These are phyloP conservation scores for Gallinago undulata DNA, from an alignment of 2,113 vertebrate species.

Conservation along the genomic window DNA sequence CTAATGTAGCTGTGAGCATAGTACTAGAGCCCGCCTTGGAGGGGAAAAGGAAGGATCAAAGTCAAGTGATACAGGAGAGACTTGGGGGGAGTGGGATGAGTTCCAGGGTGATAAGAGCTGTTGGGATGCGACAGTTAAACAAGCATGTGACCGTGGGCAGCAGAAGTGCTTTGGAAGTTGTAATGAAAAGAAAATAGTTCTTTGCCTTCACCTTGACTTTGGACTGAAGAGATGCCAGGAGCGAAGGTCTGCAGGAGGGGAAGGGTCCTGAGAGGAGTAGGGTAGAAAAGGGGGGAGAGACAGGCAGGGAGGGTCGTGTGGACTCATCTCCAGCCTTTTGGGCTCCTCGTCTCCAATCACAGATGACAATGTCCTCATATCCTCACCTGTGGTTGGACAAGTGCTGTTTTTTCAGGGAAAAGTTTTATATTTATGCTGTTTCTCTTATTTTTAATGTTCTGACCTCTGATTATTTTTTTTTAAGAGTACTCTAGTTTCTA, in stretches of 20 bases:
- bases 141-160: neutral
- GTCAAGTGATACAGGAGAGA: neutral
- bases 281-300: neutral
- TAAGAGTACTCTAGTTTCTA: neutral
- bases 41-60: neutral
- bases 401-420: neutral
- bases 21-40: neutral
- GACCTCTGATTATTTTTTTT: neutral
- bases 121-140: neutral
- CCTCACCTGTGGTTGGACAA: neutral
- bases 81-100: neutral
- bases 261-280: rapidly evolving
- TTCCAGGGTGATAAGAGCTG: neutral
- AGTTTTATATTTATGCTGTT: constrained; percentile 49
- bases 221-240: neutral
- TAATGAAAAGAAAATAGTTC: neutral
- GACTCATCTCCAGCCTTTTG: neutral
- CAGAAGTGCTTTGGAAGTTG: neutral
- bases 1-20: neutral
- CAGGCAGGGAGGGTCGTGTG: rapidly evolving
- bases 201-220: neutral
- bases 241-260: neutral
- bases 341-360: neutral
- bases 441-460: constrained; percentile 2
- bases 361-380: constrained; percentile 3